phyloP scores from a whole-genome alignment of 2,113 vertebrate genomes.

The Larimichthys polyactis region DNA sequence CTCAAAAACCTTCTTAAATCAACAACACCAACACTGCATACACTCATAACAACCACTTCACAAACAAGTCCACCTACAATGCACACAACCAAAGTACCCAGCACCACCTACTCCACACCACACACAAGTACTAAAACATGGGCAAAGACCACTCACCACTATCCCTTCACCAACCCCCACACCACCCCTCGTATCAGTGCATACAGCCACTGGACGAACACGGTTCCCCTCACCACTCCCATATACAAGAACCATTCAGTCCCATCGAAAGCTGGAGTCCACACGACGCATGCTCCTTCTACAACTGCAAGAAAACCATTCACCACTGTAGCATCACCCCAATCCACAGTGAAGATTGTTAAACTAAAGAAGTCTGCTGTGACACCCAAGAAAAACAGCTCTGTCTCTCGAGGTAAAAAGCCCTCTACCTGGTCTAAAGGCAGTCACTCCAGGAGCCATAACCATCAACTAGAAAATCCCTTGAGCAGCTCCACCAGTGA shows the following conservation, averaged over 20 bases:
- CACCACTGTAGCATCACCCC: slow-evolving; percentile 28
- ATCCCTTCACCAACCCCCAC: slow-evolving; percentile 8
- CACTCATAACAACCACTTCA: slow-evolving; percentile 41
- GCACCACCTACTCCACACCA: slow-evolving; percentile 26
- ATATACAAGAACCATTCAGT: slow-evolving; percentile 2
- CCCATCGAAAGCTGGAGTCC: slow-evolving; percentile 17
- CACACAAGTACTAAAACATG: slow-evolving; percentile 50
- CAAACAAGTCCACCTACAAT: slow-evolving; percentile 46
- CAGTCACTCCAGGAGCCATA: slow-evolving; percentile 50
- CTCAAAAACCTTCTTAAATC: slow-evolving; percentile 42
- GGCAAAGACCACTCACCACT: slow-evolving; percentile 46
- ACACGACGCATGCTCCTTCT: slow-evolving; percentile 27
- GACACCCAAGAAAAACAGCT: slow-evolving; percentile 1
- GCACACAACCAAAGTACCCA: slow-evolving; percentile 34
- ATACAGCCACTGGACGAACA: slow-evolving; percentile 40
- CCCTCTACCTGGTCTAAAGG: slow-evolving; percentile 53
- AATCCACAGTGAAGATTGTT: slow-evolving; percentile 56
- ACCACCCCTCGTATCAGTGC: slow-evolving; percentile 39
- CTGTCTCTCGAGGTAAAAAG: slow-evolving; percentile 46
- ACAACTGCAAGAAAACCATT: slow-evolving; percentile 21
- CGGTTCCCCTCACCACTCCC: slow-evolving; percentile 46
- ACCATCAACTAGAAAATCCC: slow-evolving; percentile 32
- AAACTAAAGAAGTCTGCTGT: slow-evolving; percentile 58
- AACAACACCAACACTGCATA: slow-evolving; percentile 30
- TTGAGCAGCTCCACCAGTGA: slow-evolving; percentile 47